Conservation (phyloP, 2,888 invertebrate species). For the Ceriagrion tenellum region DNA sequence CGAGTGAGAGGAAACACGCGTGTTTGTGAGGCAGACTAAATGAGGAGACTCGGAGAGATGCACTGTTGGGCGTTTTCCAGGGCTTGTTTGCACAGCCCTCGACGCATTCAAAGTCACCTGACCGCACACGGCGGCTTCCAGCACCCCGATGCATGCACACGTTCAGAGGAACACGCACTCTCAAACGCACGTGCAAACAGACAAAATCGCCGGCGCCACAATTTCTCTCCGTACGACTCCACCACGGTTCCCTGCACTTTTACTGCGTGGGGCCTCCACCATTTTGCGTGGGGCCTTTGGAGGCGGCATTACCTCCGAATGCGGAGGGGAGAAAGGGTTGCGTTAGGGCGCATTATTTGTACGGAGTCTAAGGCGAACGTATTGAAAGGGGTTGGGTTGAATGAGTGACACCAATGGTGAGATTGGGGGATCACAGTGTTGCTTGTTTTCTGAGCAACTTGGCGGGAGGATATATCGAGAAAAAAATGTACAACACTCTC, state of each 20-base stretch:
- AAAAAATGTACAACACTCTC: background rate
- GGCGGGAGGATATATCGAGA: background rate
- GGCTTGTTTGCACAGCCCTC: slow-evolving; percentile 16
- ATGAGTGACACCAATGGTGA: background rate
- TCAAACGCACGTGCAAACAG: background rate
- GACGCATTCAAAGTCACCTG: slow-evolving; percentile 43
- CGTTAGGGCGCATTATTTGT: background rate
- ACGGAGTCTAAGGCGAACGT: background rate
- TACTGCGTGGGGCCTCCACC: background rate
- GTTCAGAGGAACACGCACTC: background rate
- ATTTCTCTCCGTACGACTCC: background rate
- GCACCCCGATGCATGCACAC: background rate
- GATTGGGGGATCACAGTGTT: background rate
- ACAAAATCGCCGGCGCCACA: background rate
- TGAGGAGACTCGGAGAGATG: background rate
- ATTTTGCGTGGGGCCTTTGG: background rate
- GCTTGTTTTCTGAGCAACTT: background rate
- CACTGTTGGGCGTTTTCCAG: slow-evolving; percentile 39
- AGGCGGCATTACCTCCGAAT: background rate
- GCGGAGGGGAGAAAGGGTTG: background rate
- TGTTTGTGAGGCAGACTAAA: background rate
- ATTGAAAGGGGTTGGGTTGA: background rate
- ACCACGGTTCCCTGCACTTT: background rate
- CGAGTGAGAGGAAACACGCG: too few relatives aligned
- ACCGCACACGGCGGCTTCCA: background rate